Conservation (phyloP, 2,888 invertebrate species). For the Lycophotia porphyrea region DNA sequence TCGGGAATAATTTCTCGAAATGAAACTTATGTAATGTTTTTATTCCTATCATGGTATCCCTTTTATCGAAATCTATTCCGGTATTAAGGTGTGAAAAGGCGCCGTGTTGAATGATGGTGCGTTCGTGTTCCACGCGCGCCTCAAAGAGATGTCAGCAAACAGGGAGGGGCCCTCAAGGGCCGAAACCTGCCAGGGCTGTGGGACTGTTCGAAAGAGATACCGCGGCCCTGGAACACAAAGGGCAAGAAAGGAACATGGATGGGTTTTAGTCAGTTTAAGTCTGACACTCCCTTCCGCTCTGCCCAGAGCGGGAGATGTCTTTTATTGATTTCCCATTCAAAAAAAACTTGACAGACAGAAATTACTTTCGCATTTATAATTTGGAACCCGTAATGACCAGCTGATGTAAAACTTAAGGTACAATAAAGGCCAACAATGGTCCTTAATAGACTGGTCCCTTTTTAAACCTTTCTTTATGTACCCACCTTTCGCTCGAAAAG, state of each 20-base stretch:
- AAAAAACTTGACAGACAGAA: background rate
- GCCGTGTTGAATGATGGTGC: too few species aligned
- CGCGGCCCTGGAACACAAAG: too few species aligned
- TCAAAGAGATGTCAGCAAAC: too few species aligned
- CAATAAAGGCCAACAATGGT: background rate
- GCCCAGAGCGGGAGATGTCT: too few species aligned
- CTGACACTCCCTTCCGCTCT: too few species aligned
- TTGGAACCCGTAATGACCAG: background rate
- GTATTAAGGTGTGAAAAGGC: background rate
- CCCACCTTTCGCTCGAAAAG: constrained; percentile 10
- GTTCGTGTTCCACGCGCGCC: too few species aligned
- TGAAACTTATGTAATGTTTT: background rate
- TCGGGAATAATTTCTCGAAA: background rate
- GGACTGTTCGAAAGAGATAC: too few species aligned
- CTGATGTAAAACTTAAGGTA: background rate
- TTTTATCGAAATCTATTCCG: background rate
- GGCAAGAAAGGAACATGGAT: too few species aligned
- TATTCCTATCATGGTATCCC: background rate
- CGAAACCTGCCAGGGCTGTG: too few species aligned
- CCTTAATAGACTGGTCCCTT: constrained; percentile 7
- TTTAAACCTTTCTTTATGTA: constrained; percentile 1
- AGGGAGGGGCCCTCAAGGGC: too few species aligned
- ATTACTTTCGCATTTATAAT: background rate
- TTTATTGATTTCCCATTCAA: too few species aligned
- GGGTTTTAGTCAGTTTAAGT: too few species aligned